Base-by-base conservation (phyloP, 2,888 invertebrate genomes). In the Pycnomerus fuliginosus region DNA sequence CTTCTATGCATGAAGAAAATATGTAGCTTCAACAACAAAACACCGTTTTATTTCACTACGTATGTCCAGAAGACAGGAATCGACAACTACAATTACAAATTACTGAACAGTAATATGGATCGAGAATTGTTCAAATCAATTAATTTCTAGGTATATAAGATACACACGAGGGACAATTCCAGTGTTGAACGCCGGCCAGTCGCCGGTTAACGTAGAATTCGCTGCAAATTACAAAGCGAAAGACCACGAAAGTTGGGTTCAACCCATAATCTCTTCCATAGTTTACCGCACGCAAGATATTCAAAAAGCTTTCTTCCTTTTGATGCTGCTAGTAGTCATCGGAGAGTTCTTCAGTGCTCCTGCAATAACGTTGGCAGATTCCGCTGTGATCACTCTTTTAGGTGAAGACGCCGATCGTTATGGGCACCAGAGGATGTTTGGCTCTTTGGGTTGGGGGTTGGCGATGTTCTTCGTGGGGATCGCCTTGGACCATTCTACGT, bases 401-500 rank as follows among this genome's bases (percentile, higher is more conserved):
- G 94, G 92, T 0, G 92, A 93, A 65, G 91, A 90, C 65, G 86
- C 88, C 0, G 89, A 89, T 64, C 82, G 87, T 57, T 93, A 98
- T 70, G 97, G 97, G 0, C 90, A 94, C 64, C 98, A 98, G 74
- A 83, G 98, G 56, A 96, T 99, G 93, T 98, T 57, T 15, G 65
- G 65, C 1, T 96, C 95, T 11, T 77, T 97, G 41, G 98, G 98
- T 28, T 99, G 98, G 98, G 98, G 95, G 16, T 76, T 98, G 58
- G 90, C 98, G 29, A 99, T 99, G 98, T 98, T 99, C 74, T 87
- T 98, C 69, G 95, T 99, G 45, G 94, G 93, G 44, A 93, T 95
- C 60, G 94, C 91, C 1, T 76, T 99, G 47, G 98, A 99, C 74
- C 94, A 97, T 71, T 95, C 96, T 42, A 95, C 95, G 12, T 87